A percentile compares a stretch with the other conserved stretches of the same genome.
Conservation (phyloP, 2,888 invertebrate genomes). For the Nomada fucata region DNA sequence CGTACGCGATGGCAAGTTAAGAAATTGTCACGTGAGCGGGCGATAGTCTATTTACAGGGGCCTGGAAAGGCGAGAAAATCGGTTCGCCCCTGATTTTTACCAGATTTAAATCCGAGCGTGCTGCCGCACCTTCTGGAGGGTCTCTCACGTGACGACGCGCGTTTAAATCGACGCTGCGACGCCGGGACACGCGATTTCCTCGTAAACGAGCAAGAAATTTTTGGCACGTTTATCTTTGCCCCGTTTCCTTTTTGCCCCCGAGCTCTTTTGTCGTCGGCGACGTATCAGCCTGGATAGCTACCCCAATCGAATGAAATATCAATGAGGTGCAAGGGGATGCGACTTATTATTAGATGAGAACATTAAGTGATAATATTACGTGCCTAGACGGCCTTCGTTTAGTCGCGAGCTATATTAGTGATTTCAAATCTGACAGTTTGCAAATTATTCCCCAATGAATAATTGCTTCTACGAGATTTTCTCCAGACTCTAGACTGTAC, state of each 20-base stretch:
- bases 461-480: no score
- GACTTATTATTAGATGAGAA: constrained; percentile 58
- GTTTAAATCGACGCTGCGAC: constrained; percentile 48
- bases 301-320: constrained; percentile 33
- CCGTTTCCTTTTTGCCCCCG: neutral
- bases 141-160: constrained; percentile 60
- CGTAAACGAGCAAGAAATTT: constrained; percentile 68
- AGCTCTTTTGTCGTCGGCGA: constrained; percentile 34
- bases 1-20: constrained; percentile 62
- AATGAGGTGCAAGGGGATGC: constrained; percentile 48
- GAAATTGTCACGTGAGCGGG: constrained; percentile 70
- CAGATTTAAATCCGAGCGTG: constrained; percentile 60
- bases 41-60: constrained; percentile 36
- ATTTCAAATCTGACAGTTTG: no score
- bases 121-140: constrained; percentile 36
- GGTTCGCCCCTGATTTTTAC: constrained; percentile 57
- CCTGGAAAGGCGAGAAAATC: constrained; percentile 40
- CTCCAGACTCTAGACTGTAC: no score
- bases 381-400: no score
- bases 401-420: no score
- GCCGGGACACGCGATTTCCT: constrained; percentile 60
- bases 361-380: constrained; percentile 20
- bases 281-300: constrained; percentile 27
- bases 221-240: constrained; percentile 67
- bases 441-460: no score